Evolutionary conservation across 2,797 vertebrate species (phyloP), one percentile per base, ranked within the genome.

Genomic region (Oryzias dopingdopingensis): DNA sequence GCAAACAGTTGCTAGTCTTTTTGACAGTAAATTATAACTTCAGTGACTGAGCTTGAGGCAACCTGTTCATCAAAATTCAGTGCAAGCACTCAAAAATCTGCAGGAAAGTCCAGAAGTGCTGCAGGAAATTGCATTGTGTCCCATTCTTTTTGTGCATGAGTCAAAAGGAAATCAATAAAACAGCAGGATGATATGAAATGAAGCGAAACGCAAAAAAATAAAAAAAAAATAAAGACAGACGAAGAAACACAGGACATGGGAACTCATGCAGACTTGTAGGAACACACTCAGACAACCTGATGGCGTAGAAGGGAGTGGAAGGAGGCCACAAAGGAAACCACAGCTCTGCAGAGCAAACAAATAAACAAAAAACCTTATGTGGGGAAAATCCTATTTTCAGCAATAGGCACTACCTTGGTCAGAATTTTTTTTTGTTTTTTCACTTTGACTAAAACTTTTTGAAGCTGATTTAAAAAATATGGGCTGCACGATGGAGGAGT

Each of bases 241-340:
- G 32, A 7, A 20, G 14, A 49, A 58, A 24, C 13, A 18, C 49
- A 46, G 43, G 59, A 52, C n/a, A n/a, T 22, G 43, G 59, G 59
- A 61, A 61, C 49, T 61, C 14, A 15, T 15, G 5, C 16, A 61
- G 59, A 61, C 59, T 29, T 47, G 6, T 37, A 52, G 59, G 59
- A 61, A 61, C 20, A 47, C 23, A 24, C 14, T 23, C 32, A 61
- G 59, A 61, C 59, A 52, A 61, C 44, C 20, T 52, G 37, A 40
- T 6, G 46, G 41, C 29, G 41, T 24, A 46, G 20, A 40, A 10
- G 44, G 50, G 43, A 23, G 44, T 29, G 37, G 50, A 61, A 53
- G n/a, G 42, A 18, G 43, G 16, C 15, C 14, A 4, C 12, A 5
- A 15, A 61, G 50, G 50, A 53, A 61, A 26, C 29, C 14, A 61